Base-by-base conservation (phyloP, 2,797 vertebrate genomes). In the Micromesistius poutassou region DNA sequence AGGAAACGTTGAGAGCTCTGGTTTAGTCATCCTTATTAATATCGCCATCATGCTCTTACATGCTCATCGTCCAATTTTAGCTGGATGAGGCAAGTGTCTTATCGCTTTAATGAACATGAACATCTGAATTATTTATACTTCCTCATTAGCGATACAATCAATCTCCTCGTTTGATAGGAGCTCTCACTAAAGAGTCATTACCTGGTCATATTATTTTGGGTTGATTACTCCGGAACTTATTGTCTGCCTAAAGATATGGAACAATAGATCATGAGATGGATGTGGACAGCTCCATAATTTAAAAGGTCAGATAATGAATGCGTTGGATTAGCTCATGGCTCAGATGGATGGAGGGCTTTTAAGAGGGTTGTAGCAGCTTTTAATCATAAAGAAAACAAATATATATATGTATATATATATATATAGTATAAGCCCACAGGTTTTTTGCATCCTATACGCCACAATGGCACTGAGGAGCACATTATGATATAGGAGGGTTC, bases 161-260 rank as follows among this genome's bases (percentile, higher is more conserved):
- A 87, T 89, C 88, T 88, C 88, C 88, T 88, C 80, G 33, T 13
- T 42, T 78, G 28, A 78, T 83, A 78, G 83, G 42, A 79, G 33
- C 70, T 77, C 50, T 86, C 80, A 19, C 85, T 71, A 74, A 87
- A 88, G 87, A 83, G 10, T 87, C 90, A 92, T 93, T 90, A 90
- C 81, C 78, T 82, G 73, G 83, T 90, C 81, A 86, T 88, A 75
- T 80, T 80, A 88, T 82, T 85, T 40, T 75, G 72, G 55, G 55
- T 91, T 81, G 91, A 91, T 92, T 89, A 92, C 91, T 91, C 83
- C 89, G 77, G 40, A 12, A 73, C 71, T 2, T 84, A 16, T 84
- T 89, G 78, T 87, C 87, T 86, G 80, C 71, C 72, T 79, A 82
- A 89, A 84, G 81, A 83, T 66, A 79, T 74, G 84, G 79, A 77